Evolutionary conservation across 2,888 invertebrate species (phyloP).

Genomic region (Dynastes maya): DNA sequence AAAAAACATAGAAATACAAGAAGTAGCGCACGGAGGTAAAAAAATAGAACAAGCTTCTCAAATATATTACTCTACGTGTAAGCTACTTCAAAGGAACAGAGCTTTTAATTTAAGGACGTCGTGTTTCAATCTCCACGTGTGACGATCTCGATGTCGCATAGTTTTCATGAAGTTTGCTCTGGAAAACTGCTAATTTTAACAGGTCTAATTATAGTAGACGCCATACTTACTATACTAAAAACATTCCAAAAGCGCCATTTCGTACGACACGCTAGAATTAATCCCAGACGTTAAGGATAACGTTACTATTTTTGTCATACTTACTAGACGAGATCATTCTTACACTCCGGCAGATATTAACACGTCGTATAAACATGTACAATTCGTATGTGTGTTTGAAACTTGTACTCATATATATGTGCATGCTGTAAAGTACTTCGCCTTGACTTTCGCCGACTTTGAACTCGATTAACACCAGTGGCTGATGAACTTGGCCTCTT

Average conservation of each 20-base stretch:
- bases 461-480: constrained; percentile 60
- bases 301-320: constrained; percentile 13
- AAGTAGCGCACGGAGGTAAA: too few species aligned
- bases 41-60: too few species aligned
- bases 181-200: constrained; percentile 10
- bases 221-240: constrained; percentile 9
- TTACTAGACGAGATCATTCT: constrained; percentile 11
- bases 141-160: too few species aligned
- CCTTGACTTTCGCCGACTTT: constrained; percentile 61
- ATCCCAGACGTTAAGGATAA: constrained; percentile 4
- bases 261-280: constrained; percentile 6
- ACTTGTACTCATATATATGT: background rate
- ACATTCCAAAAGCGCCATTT: background rate
- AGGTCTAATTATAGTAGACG: constrained; percentile 22
- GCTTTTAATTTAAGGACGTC: too few species aligned
- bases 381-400: background rate
- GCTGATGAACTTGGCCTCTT: constrained; percentile 61
- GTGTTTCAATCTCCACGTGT: too few species aligned
- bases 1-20: too few species aligned
- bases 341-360: constrained; percentile 15
- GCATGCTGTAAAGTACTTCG: constrained; percentile 44
- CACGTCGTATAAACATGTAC: background rate
- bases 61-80: too few species aligned
- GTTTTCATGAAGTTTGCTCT: background rate
- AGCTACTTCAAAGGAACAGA: too few species aligned